Base-by-base conservation (phyloP, 2,888 invertebrate species). In the Lordiphosa fenestrarum region DNA sequence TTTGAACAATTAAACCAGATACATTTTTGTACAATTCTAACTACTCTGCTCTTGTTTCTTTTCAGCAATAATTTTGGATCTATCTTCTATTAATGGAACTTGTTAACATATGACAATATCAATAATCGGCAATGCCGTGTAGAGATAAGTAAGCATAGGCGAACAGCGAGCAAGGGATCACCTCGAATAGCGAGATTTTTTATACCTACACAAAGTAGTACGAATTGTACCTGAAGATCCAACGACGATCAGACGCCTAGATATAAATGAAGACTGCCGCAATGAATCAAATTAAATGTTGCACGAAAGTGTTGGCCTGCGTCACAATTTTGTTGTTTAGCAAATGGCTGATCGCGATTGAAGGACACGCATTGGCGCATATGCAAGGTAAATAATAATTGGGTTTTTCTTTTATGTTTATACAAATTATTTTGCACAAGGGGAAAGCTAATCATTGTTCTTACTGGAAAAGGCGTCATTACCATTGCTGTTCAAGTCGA, bases 371-470 rank as follows among this genome's bases (percentile, higher is more conserved):
- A 56, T 64, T 73, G 35, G 44, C 70, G 63, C 70, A 69, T 65
- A 67, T 81, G 55, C 85, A 86, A 81, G 87, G 88, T 87, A 78
- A 72, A 61, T 49, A n/a, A 3, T 30, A 10, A 30, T 30, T 6
- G 7, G 0, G 2, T 25, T 25, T 6, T 6, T 6, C 6, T 25
- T 7, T 30, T 30, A 3, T 30, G 30, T 30, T 9, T 1, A 10
- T 9, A 30, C 3, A 10, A 30, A 3, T 15, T 15, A 15, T 15
- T 15, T 15, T 1, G 2, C 1, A 15, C 15, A 15, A 15, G 15
- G 15, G 15, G 15, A 15, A 15, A 15, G n/a, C n/a, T n/a, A n/a
- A n/a, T n/a, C n/a, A n/a, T n/a, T n/a, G n/a, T n/a, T n/a, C n/a
- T n/a, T n/a, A n/a, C n/a, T n/a, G n/a, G n/a, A n/a, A n/a, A n/a